Evolutionary conservation across 2,888 invertebrate species (phyloP), one percentile per base, ranked within the genome.

Genomic region (Mythimna ferrago): DNA sequence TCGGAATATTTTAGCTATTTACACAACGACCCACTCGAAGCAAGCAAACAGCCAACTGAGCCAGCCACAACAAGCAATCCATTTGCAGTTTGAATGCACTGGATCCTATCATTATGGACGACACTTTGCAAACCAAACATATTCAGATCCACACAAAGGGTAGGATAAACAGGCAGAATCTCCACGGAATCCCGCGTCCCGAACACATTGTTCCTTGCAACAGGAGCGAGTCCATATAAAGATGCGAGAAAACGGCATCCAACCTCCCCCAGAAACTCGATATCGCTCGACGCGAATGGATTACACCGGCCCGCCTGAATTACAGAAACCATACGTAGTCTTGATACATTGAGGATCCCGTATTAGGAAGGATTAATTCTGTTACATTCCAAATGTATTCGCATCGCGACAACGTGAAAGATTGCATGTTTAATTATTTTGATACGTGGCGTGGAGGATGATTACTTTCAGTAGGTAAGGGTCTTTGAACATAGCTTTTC

Each of bases 321-420:
- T 95, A 96, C 94, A 93, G 96, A 96, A 96, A 95, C 96, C 96
- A 93, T 96, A 96, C 87, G 91, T 89, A 90, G 91, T 92, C 89
- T 91, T 90, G 93, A 93, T 95, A 95, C 92, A 93, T 93, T 90
- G 92, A 89, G 93, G 92, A 92, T 93, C 92, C 88, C 88, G 91
- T 92, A 93, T 94, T 93, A 94, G 88, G 89, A 86, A 87, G 94
- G 93, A 95, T 95, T 96, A 95, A 95, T 94, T 92, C 91, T 88
- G 89, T 89, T 92, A 91, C 82, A 89, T 91, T 91, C 88, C 86
- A 90, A 93, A 94, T 91, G 90, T 93, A 92, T 91, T 91, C 87
- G 84, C 87, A 89, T 90, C 87, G 92, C 85, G 87, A 88, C 86
- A 89, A 86, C 87, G 86, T 85, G 88, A 91, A 91, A 90, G 84